Conservation (phyloP, 2,797 vertebrate genomes). For the Hylomyscus alleni region DNA sequence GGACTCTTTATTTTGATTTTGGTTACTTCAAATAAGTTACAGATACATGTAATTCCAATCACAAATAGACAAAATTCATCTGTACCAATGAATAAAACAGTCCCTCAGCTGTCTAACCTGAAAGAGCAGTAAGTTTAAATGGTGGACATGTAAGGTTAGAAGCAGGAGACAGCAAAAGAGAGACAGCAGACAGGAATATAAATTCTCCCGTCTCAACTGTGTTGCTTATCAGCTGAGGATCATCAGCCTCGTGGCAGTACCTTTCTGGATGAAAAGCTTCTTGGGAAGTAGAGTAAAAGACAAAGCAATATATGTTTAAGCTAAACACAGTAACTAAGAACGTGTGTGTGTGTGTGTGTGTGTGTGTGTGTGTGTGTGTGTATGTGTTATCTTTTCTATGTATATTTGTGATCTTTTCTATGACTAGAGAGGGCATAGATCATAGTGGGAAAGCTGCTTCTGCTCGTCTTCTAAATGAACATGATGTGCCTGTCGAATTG, state of each 20-base stretch:
- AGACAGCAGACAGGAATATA: not conserved
- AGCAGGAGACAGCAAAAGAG: not conserved
- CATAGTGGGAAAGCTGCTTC: not conserved
- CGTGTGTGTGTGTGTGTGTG: not conserved
- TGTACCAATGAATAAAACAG: not conserved
- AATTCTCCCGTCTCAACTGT: not conserved
- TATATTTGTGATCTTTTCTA: not conserved
- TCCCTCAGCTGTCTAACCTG: not conserved
- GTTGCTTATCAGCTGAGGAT: not conserved
- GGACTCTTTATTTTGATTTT: conserved; percentile 7
- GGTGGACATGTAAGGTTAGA: not conserved
- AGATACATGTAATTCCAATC: not conserved
- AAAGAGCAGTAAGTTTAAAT: not conserved
- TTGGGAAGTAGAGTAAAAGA: not conserved
- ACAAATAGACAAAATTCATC: conserved; percentile 30
- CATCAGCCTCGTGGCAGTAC: not conserved
- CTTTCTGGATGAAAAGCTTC: not conserved
- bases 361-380: too few species aligned
- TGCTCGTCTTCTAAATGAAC: not conserved
- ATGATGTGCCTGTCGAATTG: not conserved
- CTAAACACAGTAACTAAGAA: not conserved
- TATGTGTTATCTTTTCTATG: not conserved
- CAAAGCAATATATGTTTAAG: not conserved
- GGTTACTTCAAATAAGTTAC: not conserved
- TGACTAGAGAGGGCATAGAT: not conserved